A percentile compares a stretch with the other conserved stretches of the same genome.
phyloP scores from a whole-genome alignment of 2,113 vertebrate genomes.

The Kobus ellipsiprymnus region DNA sequence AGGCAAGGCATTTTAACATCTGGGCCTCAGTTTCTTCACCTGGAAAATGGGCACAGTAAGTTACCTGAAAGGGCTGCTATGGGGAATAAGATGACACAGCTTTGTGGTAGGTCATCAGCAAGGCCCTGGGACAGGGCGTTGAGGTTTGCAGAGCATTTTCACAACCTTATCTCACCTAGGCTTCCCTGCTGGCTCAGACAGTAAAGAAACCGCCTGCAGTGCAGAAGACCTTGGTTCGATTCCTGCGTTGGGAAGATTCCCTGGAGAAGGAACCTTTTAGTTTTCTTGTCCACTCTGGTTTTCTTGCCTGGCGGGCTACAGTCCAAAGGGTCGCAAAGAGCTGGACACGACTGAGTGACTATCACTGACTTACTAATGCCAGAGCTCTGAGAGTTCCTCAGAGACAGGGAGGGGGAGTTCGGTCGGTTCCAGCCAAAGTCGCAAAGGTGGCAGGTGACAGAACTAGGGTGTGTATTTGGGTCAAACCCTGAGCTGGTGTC shows the following conservation, averaged over 20 bases:
- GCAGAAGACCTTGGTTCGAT: not conserved
- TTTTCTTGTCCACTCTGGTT: not conserved
- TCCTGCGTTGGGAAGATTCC: not conserved
- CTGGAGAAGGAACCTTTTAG: not conserved
- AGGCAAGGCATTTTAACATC: not conserved
- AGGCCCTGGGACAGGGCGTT: too few species aligned
- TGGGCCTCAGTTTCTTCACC: not conserved
- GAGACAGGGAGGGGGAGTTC: not conserved
- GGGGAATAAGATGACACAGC: not conserved
- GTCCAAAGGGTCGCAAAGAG: not conserved
- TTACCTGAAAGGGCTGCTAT: not conserved
- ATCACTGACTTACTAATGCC: not conserved
- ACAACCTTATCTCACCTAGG: not conserved
- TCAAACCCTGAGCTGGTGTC: not conserved
- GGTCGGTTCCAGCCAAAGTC: not conserved
- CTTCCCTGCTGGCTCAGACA: not conserved
- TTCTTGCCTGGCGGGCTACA: not conserved
- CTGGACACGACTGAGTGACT: not conserved
- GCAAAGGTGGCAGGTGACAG: not conserved
- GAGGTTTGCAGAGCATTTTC: not conserved
- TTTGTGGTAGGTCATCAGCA: not conserved
- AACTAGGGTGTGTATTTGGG: not conserved
- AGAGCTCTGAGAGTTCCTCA: not conserved
- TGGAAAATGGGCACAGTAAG: not conserved
- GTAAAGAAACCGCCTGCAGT: not conserved